Conservation (phyloP, 2,797 vertebrate species). For the Balearica regulorum region DNA sequence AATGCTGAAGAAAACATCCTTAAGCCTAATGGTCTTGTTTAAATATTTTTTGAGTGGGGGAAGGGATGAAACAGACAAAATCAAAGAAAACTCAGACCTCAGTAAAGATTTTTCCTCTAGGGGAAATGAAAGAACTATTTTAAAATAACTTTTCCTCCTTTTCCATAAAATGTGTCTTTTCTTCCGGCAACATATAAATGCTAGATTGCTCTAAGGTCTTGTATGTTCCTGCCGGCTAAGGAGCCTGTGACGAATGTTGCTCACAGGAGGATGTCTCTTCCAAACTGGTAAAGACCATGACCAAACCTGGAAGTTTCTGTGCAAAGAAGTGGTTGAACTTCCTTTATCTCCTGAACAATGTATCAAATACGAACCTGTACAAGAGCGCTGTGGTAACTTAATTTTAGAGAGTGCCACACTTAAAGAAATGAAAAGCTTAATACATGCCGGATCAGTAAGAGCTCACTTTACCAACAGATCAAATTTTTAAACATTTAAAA, state of each 20-base stretch:
- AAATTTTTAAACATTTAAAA: not conserved
- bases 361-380: not conserved
- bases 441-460: rapidly evolving
- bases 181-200: not conserved
- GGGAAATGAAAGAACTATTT: not conserved
- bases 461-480: not conserved
- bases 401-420: not conserved
- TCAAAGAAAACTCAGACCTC: not conserved
- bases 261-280: not conserved
- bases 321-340: not conserved
- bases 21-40: constrained; percentile 9
- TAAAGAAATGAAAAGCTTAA: not conserved
- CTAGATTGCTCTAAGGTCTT: not conserved
- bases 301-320: not conserved
- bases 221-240: not conserved
- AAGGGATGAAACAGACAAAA: not conserved
- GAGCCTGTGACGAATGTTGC: not conserved
- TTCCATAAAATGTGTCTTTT: not conserved
- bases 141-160: not conserved
- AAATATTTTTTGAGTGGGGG: constrained; percentile 6
- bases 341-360: not conserved
- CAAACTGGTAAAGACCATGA: not conserved
- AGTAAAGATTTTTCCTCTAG: not conserved
- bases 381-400: not conserved
- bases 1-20: not conserved